Percentiles rank a stretch among this genome's conserved stretches.
Evolutionary conservation across 2,797 vertebrate genomes (phyloP).

Genomic region (Anableps anableps): DNA sequence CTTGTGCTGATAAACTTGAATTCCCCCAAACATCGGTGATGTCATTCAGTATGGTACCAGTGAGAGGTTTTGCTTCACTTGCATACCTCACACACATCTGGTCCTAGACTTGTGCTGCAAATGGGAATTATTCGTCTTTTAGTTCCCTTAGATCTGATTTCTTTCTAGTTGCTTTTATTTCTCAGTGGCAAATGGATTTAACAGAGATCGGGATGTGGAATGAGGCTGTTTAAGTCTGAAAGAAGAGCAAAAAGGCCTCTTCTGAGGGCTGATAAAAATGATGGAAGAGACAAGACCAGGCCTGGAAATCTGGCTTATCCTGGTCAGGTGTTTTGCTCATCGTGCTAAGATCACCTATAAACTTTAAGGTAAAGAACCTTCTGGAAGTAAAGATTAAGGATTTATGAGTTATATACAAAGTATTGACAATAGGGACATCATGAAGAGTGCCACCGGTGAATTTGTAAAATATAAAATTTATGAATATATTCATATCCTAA

Average conservation of each 20-base stretch:
- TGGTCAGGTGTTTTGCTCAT: constrained; percentile 51
- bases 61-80: constrained; percentile 28
- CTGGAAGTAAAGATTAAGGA: neutral
- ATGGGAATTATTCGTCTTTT: constrained; percentile 40
- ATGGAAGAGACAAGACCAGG: constrained; percentile 33
- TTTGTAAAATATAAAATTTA: too few species aligned
- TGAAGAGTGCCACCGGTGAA: too few species aligned
- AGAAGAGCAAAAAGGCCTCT: constrained; percentile 15
- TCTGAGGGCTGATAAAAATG: constrained; percentile 40
- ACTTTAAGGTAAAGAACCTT: constrained; percentile 37
- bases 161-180: constrained; percentile 39
- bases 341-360: constrained; percentile 43
- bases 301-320: constrained; percentile 51
- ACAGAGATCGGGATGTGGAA: neutral
- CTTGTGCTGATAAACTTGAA: constrained; percentile 11
- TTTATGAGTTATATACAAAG: too few species aligned
- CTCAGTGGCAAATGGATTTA: constrained; percentile 42
- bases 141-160: constrained; percentile 26
- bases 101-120: constrained; percentile 24
- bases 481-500: too few species aligned
- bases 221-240: constrained; percentile 20
- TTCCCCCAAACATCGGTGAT: constrained; percentile 24
- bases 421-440: too few species aligned
- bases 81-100: constrained; percentile 43
- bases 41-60: constrained; percentile 41